These are phyloP conservation scores for Alviniconcha strummeri DNA, from an alignment of 2,888 invertebrate species.

Conservation along the genomic window DNA sequence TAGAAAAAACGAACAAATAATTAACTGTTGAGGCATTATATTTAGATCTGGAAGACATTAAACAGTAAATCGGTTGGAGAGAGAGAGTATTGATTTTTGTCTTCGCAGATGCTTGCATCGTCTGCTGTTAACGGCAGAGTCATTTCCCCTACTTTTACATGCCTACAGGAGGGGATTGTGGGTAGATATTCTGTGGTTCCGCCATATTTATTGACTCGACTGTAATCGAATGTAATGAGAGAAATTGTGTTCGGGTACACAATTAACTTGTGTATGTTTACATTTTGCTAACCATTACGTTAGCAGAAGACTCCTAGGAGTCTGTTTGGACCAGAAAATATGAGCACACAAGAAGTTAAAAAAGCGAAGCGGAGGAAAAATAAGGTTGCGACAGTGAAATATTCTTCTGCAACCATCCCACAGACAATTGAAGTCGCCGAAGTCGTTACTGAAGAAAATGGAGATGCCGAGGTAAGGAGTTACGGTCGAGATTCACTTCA, in stretches of 20 bases:
- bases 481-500: not conserved
- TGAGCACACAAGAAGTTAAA: slow-evolving; percentile 62
- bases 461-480: slow-evolving; percentile 48
- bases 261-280: slow-evolving; percentile 26
- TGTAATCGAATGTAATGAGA: slow-evolving; percentile 39
- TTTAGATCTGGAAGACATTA: too few relatives aligned
- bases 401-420: slow-evolving; percentile 44
- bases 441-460: slow-evolving; percentile 33
- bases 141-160: slow-evolving; percentile 36
- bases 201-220: slow-evolving; percentile 56
- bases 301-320: slow-evolving; percentile 22
- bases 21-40: too few relatives aligned
- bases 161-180: slow-evolving; percentile 49
- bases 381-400: slow-evolving; percentile 56
- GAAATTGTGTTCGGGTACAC: slow-evolving; percentile 24
- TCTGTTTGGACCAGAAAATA: slow-evolving; percentile 33
- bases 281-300: slow-evolving; percentile 24
- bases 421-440: slow-evolving; percentile 40
- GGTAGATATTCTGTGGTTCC: slow-evolving; percentile 53
- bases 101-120: not conserved
- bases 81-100: too few relatives aligned
- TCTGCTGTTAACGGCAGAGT: slow-evolving; percentile 1
- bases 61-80: too few relatives aligned
- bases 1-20: too few relatives aligned
- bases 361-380: slow-evolving; percentile 63